Evolutionary conservation across 30 jellyfish, hydroid and myxozoan genomes (phyloP), one percentile per base, ranked within the genome.

Genomic region (Hydractinia echinata): DNA sequence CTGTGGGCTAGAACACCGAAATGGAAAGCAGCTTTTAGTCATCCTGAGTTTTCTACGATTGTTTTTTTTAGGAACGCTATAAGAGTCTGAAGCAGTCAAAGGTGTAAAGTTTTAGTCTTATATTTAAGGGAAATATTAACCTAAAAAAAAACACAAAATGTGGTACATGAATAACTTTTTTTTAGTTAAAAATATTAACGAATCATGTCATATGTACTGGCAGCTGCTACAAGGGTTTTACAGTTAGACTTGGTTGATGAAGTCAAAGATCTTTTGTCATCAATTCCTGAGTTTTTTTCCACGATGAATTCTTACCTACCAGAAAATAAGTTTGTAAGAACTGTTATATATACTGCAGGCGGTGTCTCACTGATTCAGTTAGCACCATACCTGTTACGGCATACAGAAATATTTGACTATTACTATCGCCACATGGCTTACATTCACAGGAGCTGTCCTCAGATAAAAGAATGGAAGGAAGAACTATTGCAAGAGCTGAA

Each of bases 241-340:
- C 74, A 64, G 39, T n/a, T 64, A n/a, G 74, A 64, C 74, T n/a
- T 64, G 19, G 19, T 64, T 6, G 74, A 64, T 6, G 74, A 64
- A 13, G 18, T 64, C 18, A 13, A 51, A 20, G 81, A 71, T 6
- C 1, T 71, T 7, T 8, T 71, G 11, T 8, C 10, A 19, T 71
- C 67, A 9, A 71, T 71, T n/a, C n/a, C 81, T 19, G 81, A 71
- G 51, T 71, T 71, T 8, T n/a, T 71, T 71, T 71, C 81, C 39
- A 48, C 44, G 51, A 20, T 71, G 51, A 71, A 71, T 71, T 71
- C 81, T n/a, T n/a, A 19, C 81, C 51, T 71, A 71, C 81, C 81
- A 71, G 18, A 71, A 71, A 71, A 71, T 15, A 30, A 58, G 51
- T 39, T 71, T 13, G n/a, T 71, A 20, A 30, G 81, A 20, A 19